A percentile compares a stretch with the other conserved stretches of the same genome.
Evolutionary conservation across 2,888 invertebrate genomes (phyloP).

Genomic region (Saturnia pavonia): DNA sequence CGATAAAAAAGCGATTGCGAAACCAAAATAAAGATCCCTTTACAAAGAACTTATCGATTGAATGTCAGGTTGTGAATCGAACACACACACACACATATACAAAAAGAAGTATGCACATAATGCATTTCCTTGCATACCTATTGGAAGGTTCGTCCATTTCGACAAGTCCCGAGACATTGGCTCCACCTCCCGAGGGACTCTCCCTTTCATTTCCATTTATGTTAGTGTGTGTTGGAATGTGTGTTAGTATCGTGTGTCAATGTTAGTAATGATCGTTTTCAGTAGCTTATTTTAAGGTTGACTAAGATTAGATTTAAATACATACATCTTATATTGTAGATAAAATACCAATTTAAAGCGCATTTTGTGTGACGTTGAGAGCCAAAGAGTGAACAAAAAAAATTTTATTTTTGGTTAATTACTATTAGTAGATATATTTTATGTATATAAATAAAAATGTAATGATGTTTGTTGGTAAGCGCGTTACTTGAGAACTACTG

Average conservation of each 20-base stretch:
- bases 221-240: slow-evolving; percentile 48
- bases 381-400: too few relatives aligned
- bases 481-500: too few relatives aligned
- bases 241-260: slow-evolving; percentile 36
- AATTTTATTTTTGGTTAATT: too few relatives aligned
- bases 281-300: slow-evolving; percentile 58
- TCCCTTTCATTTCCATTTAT: slow-evolving; percentile 64
- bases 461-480: too few relatives aligned
- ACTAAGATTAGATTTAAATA: slow-evolving; percentile 2
- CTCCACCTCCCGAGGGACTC: slow-evolving; percentile 80
- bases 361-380: too few relatives aligned
- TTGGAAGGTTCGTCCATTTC: slow-evolving; percentile 73
- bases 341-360: too few relatives aligned
- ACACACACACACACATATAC: slow-evolving; percentile 48
- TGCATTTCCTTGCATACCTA: slow-evolving; percentile 79
- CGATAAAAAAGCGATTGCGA: too few relatives aligned
- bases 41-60: slow-evolving; percentile 50
- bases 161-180: slow-evolving; percentile 71
- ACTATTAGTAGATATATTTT: too few relatives aligned
- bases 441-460: too few relatives aligned
- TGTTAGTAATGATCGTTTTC: slow-evolving; percentile 5
- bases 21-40: too few relatives aligned
- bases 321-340: not conserved
- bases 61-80: slow-evolving; percentile 47
- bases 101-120: slow-evolving; percentile 47